Evolutionary conservation across 2,113 vertebrate genomes (phyloP).

Genomic region (Micronisus gabar): DNA sequence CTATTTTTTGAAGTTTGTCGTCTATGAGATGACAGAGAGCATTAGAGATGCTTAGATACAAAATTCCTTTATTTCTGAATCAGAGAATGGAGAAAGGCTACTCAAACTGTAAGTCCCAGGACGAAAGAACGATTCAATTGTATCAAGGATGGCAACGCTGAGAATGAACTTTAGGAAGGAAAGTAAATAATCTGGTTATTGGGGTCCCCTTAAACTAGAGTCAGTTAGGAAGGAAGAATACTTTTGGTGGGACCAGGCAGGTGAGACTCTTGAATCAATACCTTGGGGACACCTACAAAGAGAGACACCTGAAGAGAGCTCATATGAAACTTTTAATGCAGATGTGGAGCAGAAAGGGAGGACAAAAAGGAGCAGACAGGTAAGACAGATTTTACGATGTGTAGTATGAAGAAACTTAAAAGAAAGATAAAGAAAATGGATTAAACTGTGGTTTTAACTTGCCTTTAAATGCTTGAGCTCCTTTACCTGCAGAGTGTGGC

Average conservation of each 20-base stretch:
- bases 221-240: neutral
- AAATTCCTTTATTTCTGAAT: neutral
- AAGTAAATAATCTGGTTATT: neutral
- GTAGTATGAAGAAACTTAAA: neutral
- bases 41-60: neutral
- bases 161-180: neutral
- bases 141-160: fast-evolving
- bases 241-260: fast-evolving
- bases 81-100: fast-evolving
- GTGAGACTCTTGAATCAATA: neutral
- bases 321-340: neutral
- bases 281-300: too few relatives aligned
- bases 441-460: neutral
- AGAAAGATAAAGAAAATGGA: neutral
- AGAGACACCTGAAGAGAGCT: neutral
- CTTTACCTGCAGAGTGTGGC: neutral
- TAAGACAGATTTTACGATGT: neutral
- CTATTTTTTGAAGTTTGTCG: neutral
- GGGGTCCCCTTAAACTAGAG: neutral
- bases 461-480: neutral
- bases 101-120: neutral
- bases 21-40: neutral
- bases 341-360: neutral
- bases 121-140: fast-evolving
- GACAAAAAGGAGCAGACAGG: neutral